Evolutionary conservation across 2,113 vertebrate genomes (phyloP).

Genomic region (Zapus hudsonius): DNA sequence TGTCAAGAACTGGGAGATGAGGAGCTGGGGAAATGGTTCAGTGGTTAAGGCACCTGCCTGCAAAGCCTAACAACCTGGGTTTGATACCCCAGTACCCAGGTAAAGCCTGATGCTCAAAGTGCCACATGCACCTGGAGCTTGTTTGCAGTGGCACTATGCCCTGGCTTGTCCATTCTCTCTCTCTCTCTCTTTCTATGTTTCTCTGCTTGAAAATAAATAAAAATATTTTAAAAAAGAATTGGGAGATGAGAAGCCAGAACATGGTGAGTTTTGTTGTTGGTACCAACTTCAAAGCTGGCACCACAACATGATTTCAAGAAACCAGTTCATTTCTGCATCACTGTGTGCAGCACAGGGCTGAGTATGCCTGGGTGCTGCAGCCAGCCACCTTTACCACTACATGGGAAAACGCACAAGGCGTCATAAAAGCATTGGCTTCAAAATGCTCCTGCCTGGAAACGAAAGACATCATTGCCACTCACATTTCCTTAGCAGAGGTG

Average conservation of each 20-base stretch:
- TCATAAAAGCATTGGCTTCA: background rate
- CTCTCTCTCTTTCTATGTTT: no score
- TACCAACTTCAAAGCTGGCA: background rate
- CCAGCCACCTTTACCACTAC: background rate
- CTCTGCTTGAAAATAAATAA: no score
- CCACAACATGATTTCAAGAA: background rate
- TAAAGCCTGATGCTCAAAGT: no score
- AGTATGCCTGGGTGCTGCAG: background rate
- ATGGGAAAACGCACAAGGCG: background rate
- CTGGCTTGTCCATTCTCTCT: no score
- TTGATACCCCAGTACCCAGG: no score
- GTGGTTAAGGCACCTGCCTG: no score
- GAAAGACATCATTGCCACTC: background rate
- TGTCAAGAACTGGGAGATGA: background rate
- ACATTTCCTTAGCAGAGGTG: conserved; percentile 14
- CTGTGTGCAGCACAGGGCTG: background rate
- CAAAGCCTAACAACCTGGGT: no score
- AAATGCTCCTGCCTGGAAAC: conserved; percentile 22
- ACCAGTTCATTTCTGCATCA: conserved; percentile 30
- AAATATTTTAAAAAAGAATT: no score
- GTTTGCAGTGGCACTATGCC: no score
- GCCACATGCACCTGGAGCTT: no score
- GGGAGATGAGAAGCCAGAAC: background rate
- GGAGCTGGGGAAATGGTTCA: no score
- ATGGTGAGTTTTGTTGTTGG: background rate